These are phyloP conservation scores for Ceryle rudis DNA, from an alignment of 2,797 vertebrate genomes.

Conservation along the genomic window DNA sequence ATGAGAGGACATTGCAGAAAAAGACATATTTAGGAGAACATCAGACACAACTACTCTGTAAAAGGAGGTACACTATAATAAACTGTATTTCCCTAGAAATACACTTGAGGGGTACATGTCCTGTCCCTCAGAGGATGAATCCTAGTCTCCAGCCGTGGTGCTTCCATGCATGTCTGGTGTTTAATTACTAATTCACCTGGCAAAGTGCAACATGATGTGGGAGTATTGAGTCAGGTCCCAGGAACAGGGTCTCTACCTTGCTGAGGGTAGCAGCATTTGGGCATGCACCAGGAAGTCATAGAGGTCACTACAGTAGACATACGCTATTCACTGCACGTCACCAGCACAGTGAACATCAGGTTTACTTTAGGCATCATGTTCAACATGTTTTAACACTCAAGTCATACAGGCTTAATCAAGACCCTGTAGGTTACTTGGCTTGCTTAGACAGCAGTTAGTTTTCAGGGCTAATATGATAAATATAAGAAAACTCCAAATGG, in stretches of 20 bases:
- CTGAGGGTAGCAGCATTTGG: not conserved
- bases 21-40: not conserved
- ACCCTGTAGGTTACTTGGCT: not conserved
- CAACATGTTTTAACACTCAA: not conserved
- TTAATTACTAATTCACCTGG: not conserved
- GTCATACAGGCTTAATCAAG: not conserved
- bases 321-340: not conserved
- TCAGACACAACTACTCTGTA: rapidly evolving
- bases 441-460: not conserved
- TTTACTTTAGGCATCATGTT: not conserved
- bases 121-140: not conserved
- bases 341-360: not conserved
- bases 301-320: rapidly evolving
- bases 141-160: not conserved
- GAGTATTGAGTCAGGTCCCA: not conserved
- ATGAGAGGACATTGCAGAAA: not conserved
- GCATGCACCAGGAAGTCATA: rapidly evolving
- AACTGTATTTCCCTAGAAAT: not conserved
- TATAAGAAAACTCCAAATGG: not conserved
- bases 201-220: not conserved
- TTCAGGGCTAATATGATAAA: not conserved
- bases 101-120: rapidly evolving
- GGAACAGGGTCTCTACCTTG: not conserved
- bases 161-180: not conserved
- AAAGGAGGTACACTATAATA: not conserved